Conservation (phyloP, 2,888 invertebrate genomes). For the Cheilosia urbana region DNA sequence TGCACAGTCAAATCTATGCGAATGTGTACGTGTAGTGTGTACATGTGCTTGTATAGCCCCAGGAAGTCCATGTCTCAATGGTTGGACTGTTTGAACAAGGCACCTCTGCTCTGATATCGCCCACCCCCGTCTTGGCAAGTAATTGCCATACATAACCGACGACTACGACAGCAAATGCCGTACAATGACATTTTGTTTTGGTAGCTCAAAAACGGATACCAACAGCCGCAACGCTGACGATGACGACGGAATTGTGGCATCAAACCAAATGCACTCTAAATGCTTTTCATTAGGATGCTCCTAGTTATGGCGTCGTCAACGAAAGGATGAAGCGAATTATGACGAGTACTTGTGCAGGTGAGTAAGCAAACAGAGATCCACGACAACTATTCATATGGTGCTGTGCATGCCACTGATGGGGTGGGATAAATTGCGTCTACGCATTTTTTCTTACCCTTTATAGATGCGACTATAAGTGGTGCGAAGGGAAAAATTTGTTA, state of each 20-base stretch:
- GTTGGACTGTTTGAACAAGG: constrained; percentile 56
- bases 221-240: constrained; percentile 36
- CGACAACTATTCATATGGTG: neutral
- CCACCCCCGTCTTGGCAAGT: constrained; percentile 33
- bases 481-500: neutral
- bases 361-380: constrained; percentile 42
- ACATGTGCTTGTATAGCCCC: constrained; percentile 32
- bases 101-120: constrained; percentile 17
- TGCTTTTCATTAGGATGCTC: constrained; percentile 56
- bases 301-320: constrained; percentile 8
- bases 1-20: neutral
- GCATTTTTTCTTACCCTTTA: constrained; percentile 30
- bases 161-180: constrained; percentile 11
- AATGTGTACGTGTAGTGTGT: neutral
- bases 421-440: constrained; percentile 38
- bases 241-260: constrained; percentile 21
- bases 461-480: neutral
- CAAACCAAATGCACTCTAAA: constrained; percentile 59
- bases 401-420: neutral
- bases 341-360: constrained; percentile 30
- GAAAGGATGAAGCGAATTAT: constrained; percentile 28
- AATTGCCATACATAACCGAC: constrained; percentile 46
- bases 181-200: constrained; percentile 38
- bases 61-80: constrained; percentile 71
- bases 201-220: constrained; percentile 19